Evolutionary conservation across 2,113 vertebrate genomes (phyloP), one percentile per base, ranked within the genome.

Genomic region (Cardinalis cardinalis): DNA sequence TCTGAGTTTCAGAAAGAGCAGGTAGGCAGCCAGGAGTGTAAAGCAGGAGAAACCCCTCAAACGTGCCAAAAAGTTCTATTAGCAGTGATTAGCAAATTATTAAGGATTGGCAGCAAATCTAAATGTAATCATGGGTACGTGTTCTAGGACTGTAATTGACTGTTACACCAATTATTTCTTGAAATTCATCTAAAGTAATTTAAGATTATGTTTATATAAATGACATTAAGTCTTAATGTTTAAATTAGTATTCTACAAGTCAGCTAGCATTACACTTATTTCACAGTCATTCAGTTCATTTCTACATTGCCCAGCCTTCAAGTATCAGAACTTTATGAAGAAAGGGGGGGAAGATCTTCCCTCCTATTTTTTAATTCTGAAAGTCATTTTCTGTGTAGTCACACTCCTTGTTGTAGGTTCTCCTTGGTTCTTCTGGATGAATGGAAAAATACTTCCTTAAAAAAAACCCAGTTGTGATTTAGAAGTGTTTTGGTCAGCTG

Each of bases 41-140:
- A 80, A 83, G 41, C 38, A 53, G 41, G 7, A 44, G 55, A 40
- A 2, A 7, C 1, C 2, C 3, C 4, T 3, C 9, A 18, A 38
- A 58, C 2, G 0, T 49, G 43, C 20, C 40, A 61, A 2, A 28
- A 55, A 83, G 1, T 60, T 71, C 9, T 69, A 48, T 84, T 84
- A 34, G 38, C 21, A 21, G 28, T 55, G 18, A 79, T 77, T 46
- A 83, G 51, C 26, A 49, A 40, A 14, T 77, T n/a, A 60, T 63
- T 66, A 84, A 63, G 31, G 56, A 36, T 81, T 78, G 78, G 36
- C 28, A 82, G 19, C 41, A 48, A 28, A 69, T 60, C 25, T 69
- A 79, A 52, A 26, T 56, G 31, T 40, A 4, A 29, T 23, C 7
- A 72, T 76, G 0, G 2, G 3, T 77, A 8, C 0, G 0, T 71